Evolutionary conservation across 2,797 vertebrate species (phyloP).

Genomic region (Chrosomus eos): DNA sequence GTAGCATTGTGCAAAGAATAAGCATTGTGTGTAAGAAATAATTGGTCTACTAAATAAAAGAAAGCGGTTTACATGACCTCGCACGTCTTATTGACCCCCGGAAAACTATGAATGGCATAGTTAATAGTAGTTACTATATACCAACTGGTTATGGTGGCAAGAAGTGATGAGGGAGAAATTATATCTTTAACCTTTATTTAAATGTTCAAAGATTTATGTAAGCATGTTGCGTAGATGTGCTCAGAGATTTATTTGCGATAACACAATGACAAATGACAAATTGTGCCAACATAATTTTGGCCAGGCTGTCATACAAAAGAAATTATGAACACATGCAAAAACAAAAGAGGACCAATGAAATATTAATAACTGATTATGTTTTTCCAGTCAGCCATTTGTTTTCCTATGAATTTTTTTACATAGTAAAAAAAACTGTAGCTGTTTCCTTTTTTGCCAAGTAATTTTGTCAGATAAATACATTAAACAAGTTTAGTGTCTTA

Average conservation of each 20-base stretch:
- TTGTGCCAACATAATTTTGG: background rate
- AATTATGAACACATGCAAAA: background rate
- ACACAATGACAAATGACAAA: background rate
- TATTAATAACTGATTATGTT: background rate
- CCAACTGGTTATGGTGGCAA: no score
- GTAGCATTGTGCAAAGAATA: no score
- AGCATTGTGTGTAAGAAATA: no score
- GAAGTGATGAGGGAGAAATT: no score
- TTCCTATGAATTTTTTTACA: no score
- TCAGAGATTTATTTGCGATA: background rate
- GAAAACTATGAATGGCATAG: background rate
- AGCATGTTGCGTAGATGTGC: background rate
- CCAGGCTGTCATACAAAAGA: background rate
- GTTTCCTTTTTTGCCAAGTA: background rate
- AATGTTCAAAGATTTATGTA: background rate
- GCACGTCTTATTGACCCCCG: background rate
- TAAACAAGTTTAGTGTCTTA: background rate
- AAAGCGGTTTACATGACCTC: background rate
- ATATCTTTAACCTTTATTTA: no score
- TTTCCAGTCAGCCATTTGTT: no score
- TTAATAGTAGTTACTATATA: no score
- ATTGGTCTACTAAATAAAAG: no score
- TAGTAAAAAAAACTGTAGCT: background rate
- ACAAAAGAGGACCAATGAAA: background rate
- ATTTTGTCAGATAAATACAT: background rate